These are phyloP conservation scores for Himalopsyche tibetana DNA, from an alignment of 2,888 invertebrate genomes.

Conservation along the genomic window DNA sequence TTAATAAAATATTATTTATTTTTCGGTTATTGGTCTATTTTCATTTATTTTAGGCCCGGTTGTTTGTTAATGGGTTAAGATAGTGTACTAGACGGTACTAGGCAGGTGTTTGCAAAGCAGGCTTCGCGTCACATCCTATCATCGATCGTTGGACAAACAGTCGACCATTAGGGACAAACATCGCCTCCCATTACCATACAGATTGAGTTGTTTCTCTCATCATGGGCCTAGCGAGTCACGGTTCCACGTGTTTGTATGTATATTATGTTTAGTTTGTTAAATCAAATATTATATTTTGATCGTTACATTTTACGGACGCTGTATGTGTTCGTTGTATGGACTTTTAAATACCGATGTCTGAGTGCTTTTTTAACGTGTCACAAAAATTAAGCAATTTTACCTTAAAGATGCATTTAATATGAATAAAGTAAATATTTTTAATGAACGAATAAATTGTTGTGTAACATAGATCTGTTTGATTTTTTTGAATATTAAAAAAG, in stretches of 20 bases:
- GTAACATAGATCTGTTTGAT: no score
- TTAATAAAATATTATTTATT: no score
- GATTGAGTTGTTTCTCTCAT: constrained; percentile 62
- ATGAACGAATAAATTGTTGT: no score
- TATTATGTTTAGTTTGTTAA: constrained; percentile 44
- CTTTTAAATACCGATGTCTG: no score
- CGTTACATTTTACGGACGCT: neutral
- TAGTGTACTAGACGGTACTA: constrained; percentile 16
- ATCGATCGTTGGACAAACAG: constrained; percentile 62
- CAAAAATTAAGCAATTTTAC: no score
- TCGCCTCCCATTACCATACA: constrained; percentile 64
- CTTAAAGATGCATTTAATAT: no score
- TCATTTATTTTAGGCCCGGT: no score
- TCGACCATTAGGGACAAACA: constrained; percentile 64
- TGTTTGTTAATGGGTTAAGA: neutral
- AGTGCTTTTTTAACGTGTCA: no score
- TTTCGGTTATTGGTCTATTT: no score
- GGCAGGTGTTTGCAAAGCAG: constrained; percentile 57
- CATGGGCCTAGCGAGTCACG: neutral
- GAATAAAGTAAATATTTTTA: no score
- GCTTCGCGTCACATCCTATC: constrained; percentile 59
- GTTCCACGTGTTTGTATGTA: neutral
- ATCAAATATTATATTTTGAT: constrained; percentile 62
- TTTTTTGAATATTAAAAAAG: no score
- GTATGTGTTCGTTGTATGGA: no score